A percentile compares a stretch with the other conserved stretches of the same genome.
phyloP scores from a whole-genome alignment of 2,113 vertebrate genomes.

The Antechinus flavipes region DNA sequence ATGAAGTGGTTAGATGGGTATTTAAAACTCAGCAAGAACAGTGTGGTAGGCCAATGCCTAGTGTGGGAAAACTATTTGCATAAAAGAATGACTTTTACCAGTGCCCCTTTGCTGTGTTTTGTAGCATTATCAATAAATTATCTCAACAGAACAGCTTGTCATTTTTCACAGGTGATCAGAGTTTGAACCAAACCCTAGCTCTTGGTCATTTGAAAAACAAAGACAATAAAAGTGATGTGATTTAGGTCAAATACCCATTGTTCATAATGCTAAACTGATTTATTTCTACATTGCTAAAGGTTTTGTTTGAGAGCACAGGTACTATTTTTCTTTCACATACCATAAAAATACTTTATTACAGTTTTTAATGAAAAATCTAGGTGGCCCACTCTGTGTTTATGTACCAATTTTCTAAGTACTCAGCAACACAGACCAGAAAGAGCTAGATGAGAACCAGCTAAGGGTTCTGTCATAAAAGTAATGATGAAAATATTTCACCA shows the following conservation, averaged over 20 bases:
- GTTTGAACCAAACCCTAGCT: constrained; percentile 9
- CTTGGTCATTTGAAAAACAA: constrained; percentile 48
- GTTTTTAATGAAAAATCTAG: not conserved
- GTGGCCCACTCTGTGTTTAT: not conserved
- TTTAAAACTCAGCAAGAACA: constrained; percentile 38
- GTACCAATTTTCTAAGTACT: not conserved
- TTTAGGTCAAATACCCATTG: constrained; percentile 26
- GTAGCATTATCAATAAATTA: constrained; percentile 70
- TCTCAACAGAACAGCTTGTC: constrained; percentile 53
- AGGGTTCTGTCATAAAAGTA: constrained; percentile 12
- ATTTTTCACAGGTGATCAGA: constrained; percentile 48
- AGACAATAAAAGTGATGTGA: constrained; percentile 31
- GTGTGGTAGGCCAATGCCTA: not conserved
- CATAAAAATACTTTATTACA: not conserved
- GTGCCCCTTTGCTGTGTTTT: constrained; percentile 21
- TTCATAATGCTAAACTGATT: not conserved
- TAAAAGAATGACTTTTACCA: constrained; percentile 29
- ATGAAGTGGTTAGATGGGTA: not conserved
- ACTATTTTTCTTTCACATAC: not conserved
- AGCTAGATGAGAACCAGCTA: not conserved
- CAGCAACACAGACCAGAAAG: not conserved
- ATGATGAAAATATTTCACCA: constrained; percentile 12
- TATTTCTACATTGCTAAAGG: constrained; percentile 27
- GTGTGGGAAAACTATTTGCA: not conserved
- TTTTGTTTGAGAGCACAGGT: not conserved